Evolutionary conservation across 1,140 invertebrate species (phyloP).

Genomic region (Drosophila auraria): DNA sequence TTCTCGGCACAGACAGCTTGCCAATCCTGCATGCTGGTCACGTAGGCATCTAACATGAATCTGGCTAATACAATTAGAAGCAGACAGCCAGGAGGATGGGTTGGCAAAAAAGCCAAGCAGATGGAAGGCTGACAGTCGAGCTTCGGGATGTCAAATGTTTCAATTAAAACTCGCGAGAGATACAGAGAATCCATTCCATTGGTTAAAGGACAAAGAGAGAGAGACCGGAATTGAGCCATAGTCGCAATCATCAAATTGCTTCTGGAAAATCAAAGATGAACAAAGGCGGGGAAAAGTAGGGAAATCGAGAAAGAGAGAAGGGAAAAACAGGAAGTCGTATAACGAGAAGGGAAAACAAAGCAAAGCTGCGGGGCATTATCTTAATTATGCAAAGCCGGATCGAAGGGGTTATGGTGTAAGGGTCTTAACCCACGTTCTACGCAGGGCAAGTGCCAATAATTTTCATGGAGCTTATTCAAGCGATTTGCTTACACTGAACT

Average conservation of each 20-base stretch:
- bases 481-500: neutral
- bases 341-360: constrained; percentile 30
- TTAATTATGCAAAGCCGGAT: constrained; percentile 48
- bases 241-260: constrained; percentile 39
- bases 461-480: neutral
- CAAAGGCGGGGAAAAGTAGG: neutral
- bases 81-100: constrained; percentile 20
- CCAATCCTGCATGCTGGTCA: constrained; percentile 45
- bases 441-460: constrained; percentile 9
- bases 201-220: constrained; percentile 18
- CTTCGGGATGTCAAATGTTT: constrained; percentile 58
- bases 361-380: constrained; percentile 34
- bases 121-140: constrained; percentile 18
- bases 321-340: constrained; percentile 18
- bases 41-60: constrained; percentile 53
- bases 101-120: neutral
- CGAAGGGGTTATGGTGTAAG: constrained; percentile 25
- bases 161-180: constrained; percentile 66
- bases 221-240: constrained; percentile 4
- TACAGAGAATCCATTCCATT: constrained; percentile 12
- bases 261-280: constrained; percentile 46
- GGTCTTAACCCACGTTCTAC: constrained; percentile 3
- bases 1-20: constrained; percentile 1
- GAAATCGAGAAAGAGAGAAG: neutral
- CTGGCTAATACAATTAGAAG: constrained; percentile 72